Evolutionary conservation across 2,888 invertebrate species (phyloP).

Genomic region (Hypomecis punctinalis): DNA sequence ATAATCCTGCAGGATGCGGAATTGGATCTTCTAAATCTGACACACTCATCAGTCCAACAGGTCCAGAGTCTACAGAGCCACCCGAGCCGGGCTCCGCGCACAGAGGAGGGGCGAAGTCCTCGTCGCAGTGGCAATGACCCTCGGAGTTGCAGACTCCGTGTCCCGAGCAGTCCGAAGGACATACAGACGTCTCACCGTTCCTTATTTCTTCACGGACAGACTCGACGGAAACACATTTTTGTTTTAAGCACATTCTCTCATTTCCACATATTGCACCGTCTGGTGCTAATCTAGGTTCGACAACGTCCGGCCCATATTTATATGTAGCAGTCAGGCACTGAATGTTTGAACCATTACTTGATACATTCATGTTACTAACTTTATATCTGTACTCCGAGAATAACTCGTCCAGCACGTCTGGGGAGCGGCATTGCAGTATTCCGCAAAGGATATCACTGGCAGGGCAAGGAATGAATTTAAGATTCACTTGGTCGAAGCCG

Average conservation of each 20-base stretch:
- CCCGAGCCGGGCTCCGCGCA: background rate
- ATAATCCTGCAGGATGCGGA: too few species aligned
- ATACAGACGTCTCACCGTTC: background rate
- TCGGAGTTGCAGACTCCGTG: conserved; percentile 12
- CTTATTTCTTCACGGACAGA: background rate
- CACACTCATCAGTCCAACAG: background rate
- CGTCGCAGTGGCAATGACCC: conserved; percentile 9
- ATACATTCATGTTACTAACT: conserved; percentile 92
- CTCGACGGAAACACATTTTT: background rate
- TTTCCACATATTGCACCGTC: conserved; percentile 11
- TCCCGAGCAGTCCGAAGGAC: conserved; percentile 9
- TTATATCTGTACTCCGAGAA: conserved; percentile 96
- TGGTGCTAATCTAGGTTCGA: conserved; percentile 4
- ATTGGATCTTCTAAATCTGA: background rate
- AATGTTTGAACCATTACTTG: conserved; percentile 76
- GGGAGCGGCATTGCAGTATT: conserved; percentile 96
- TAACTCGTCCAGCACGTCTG: conserved; percentile 96
- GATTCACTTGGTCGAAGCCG: conserved; percentile 92
- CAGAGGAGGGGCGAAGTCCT: conserved; percentile 4
- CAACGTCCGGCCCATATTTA: background rate
- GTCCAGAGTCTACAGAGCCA: conserved; percentile 3
- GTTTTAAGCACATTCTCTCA: conserved; percentile 6
- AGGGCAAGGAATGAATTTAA: conserved; percentile 89
- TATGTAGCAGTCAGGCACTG: background rate
- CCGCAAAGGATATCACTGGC: conserved; percentile 92